Evolutionary conservation across 2,113 vertebrate species (phyloP), one percentile per base, ranked within the genome.

Genomic region (Poicephalus gulielmi): DNA sequence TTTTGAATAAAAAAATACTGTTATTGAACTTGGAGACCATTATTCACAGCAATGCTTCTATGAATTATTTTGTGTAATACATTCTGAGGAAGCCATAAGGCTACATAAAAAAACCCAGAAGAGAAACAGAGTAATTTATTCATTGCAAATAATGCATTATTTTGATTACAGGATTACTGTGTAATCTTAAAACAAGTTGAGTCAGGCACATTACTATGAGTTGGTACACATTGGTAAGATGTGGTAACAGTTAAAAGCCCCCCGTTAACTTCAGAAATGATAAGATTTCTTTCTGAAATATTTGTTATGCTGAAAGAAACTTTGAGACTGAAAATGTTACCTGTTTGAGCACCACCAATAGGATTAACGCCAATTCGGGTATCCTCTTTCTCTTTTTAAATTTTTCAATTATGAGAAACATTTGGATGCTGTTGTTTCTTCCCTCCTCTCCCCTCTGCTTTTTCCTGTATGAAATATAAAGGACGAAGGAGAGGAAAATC

Each of bases 271-370:
- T 44, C 53, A 95, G 86, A 89, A 89, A 63, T 78, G 1, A 68
- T 64, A 73, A 78, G 22, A n/a, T 90, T 93, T 93, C 57, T 53
- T 91, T 82, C 49, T 27, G 52, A 75, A 91, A 66, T 88, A 90
- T 62, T 84, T 94, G 27, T 81, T 92, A 71, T 17, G 64, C 46
- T 86, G 92, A 93, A 95, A 92, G 85, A 93, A 86, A 46, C 73
- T 89, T 78, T 46, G 69, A 93, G 55, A 67, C 41, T 84, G 74
- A 76, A 96, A 91, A 90, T 70, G 59, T 88, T 95, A 67, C 67
- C 86, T 92, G 66, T 95, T 88, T 55, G 60, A 96, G 76, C 68
- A 88, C 52, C 17, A 46, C 71, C 82, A 87, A 89, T 67, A 95
- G 83, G 69, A 94, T 96, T 92, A 94, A 59, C 0, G 0, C 49